phyloP scores from a whole-genome alignment of 2,113 vertebrate genomes.

The Centropus bengalensis region DNA sequence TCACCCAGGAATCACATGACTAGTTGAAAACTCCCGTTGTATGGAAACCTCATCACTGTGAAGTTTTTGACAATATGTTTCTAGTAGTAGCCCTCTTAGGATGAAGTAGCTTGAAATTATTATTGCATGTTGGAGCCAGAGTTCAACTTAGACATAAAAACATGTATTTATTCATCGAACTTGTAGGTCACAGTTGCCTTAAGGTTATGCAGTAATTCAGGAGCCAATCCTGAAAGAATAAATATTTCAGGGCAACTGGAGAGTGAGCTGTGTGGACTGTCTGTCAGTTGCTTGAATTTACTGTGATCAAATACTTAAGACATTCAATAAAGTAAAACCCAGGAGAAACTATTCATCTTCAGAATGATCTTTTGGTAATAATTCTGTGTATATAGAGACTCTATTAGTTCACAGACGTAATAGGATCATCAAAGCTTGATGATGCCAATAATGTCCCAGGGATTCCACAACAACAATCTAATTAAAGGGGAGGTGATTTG shows the following conservation, averaged over 20 bases:
- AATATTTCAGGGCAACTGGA: not conserved
- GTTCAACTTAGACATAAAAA: not conserved
- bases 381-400: not conserved
- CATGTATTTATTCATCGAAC: not conserved
- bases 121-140: not conserved
- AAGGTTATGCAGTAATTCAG: not conserved
- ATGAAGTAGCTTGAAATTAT: not conserved
- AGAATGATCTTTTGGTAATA: not conserved
- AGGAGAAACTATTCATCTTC: not conserved
- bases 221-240: not conserved
- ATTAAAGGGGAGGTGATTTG: constrained; percentile 6
- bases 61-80: not conserved
- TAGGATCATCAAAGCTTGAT: not conserved
- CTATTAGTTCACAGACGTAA: not conserved
- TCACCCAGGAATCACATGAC: not conserved
- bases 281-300: not conserved
- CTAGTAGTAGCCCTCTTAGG: not conserved
- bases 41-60: not conserved
- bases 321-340: not conserved
- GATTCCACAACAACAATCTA: not conserved
- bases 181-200: not conserved
- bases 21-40: not conserved
- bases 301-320: not conserved
- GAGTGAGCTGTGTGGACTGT: not conserved
- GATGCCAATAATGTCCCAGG: not conserved